Conservation (phyloP, 2,888 invertebrate genomes). For the Cerastis leucographa region DNA sequence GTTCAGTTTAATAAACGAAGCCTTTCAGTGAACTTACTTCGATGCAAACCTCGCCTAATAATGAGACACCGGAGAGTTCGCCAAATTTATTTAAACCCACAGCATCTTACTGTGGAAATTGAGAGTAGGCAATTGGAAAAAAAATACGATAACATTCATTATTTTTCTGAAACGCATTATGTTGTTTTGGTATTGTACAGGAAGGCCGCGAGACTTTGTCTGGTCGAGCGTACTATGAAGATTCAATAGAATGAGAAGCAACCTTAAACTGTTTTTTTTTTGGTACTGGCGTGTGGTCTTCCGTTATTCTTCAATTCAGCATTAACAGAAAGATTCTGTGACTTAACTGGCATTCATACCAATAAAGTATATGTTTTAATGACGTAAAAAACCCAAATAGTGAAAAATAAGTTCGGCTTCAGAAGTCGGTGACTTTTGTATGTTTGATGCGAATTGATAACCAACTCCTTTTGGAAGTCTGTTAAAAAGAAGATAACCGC, state of each 20-base stretch:
- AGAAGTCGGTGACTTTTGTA: too few species aligned
- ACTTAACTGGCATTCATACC: not conserved
- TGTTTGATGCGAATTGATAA: too few species aligned
- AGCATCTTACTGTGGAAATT: slow-evolving; percentile 62
- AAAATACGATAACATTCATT: slow-evolving; percentile 45
- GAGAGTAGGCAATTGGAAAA: slow-evolving; percentile 50
- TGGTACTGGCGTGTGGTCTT: not conserved
- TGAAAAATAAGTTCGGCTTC: too few species aligned
- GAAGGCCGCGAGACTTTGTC: not conserved
- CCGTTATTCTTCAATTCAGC: not conserved
- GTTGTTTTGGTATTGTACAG: not conserved
- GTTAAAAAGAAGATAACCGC: too few species aligned
- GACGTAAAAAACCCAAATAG: too few species aligned
- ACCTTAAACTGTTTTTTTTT: too few species aligned
- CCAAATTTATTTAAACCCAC: slow-evolving; percentile 68
- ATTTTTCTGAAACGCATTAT: slow-evolving; percentile 2
- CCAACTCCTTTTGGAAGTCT: too few species aligned
- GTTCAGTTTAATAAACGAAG: slow-evolving; percentile 64
- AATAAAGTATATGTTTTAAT: not conserved
- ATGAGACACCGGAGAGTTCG: slow-evolving; percentile 62
- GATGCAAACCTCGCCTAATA: slow-evolving; percentile 65
- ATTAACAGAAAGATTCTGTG: not conserved
- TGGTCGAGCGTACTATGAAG: not conserved
- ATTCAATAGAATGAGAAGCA: not conserved
- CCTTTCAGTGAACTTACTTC: slow-evolving; percentile 62